These are phyloP conservation scores for Sacculina carcini DNA, from an alignment of 2,888 invertebrate species.

Conservation along the genomic window DNA sequence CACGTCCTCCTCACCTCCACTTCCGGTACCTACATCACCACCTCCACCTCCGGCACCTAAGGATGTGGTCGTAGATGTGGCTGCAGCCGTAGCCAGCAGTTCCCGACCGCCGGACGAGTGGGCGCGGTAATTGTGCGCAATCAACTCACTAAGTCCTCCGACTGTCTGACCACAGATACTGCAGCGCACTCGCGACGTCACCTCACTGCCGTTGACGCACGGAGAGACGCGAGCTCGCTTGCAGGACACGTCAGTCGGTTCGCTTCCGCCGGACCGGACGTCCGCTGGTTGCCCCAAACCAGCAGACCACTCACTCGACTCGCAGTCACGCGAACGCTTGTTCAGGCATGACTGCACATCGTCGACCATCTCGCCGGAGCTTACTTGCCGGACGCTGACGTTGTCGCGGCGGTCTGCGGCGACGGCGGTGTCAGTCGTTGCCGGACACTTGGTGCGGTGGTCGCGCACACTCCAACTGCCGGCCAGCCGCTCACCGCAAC, in stretches of 20 bases:
- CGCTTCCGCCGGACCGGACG: neutral
- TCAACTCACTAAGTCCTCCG: constrained; percentile 40
- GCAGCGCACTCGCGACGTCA: constrained; percentile 39
- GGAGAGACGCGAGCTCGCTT: constrained; percentile 7
- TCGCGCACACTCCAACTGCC: constrained; percentile 66
- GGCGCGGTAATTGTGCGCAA: constrained; percentile 36
- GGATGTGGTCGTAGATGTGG: neutral
- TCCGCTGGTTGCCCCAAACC: neutral
- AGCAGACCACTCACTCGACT: neutral
- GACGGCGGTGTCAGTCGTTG: constrained; percentile 18
- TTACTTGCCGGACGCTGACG: constrained; percentile 6
- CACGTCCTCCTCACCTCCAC: constrained; percentile 2
- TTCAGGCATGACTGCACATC: constrained; percentile 12
- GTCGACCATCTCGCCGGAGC: constrained; percentile 10
- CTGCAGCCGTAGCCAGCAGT: constrained; percentile 16
- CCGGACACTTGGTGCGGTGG: constrained; percentile 41
- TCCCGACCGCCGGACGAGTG: constrained; percentile 26
- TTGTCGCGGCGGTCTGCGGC: constrained; percentile 12
- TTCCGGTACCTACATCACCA: neutral
- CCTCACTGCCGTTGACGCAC: constrained; percentile 28
- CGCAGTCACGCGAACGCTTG: constrained; percentile 8
- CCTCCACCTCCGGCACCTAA: too few relatives aligned
- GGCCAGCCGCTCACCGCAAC: constrained; percentile 52
- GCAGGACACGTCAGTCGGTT: too few relatives aligned
- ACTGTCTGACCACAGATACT: constrained; percentile 43